phyloP scores from a whole-genome alignment of 1,140 invertebrate species.

The Lucilia cuprina region DNA sequence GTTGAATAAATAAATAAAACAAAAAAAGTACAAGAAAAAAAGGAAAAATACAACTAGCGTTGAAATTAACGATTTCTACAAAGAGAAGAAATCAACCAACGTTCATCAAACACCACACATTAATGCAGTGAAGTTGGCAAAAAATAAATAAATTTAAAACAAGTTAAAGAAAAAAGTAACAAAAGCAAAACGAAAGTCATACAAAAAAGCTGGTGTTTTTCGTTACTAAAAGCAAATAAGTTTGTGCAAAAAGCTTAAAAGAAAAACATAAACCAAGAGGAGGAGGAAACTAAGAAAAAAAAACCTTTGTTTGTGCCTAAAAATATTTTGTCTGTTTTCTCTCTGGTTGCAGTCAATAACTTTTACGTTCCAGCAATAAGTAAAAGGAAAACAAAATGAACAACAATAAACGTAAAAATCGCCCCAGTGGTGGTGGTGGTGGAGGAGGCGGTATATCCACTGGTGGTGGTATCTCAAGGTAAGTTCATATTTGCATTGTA shows the following conservation, averaged over 20 bases:
- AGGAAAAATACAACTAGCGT: slow-evolving; percentile 31
- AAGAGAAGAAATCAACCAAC: slow-evolving; percentile 35
- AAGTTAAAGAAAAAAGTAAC: neutral
- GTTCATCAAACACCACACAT: slow-evolving; percentile 37
- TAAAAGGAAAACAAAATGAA: slow-evolving; percentile 46
- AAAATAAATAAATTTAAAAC: neutral
- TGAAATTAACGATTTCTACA: slow-evolving; percentile 39
- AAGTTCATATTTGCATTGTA: slow-evolving; percentile 40
- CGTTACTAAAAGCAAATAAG: neutral
- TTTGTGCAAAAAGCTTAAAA: neutral
- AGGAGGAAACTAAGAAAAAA: neutral
- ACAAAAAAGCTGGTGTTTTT: neutral
- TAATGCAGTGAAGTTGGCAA: slow-evolving; percentile 43
- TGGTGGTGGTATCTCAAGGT: slow-evolving; percentile 57
- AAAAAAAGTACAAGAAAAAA: slow-evolving; percentile 26
- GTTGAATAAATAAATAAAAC: slow-evolving; percentile 20
- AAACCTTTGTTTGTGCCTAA: neutral
- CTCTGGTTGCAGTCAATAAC: neutral
- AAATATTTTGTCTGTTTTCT: slow-evolving; percentile 16
- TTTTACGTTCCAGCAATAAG: neutral
- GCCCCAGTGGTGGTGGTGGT: slow-evolving; percentile 51
- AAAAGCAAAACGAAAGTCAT: neutral
- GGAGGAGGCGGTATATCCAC: slow-evolving; percentile 45
- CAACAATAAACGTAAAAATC: slow-evolving; percentile 61
- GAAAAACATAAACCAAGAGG: neutral